phyloP scores from a whole-genome alignment of 2,797 vertebrate genomes.

The Emydoidea blandingii region DNA sequence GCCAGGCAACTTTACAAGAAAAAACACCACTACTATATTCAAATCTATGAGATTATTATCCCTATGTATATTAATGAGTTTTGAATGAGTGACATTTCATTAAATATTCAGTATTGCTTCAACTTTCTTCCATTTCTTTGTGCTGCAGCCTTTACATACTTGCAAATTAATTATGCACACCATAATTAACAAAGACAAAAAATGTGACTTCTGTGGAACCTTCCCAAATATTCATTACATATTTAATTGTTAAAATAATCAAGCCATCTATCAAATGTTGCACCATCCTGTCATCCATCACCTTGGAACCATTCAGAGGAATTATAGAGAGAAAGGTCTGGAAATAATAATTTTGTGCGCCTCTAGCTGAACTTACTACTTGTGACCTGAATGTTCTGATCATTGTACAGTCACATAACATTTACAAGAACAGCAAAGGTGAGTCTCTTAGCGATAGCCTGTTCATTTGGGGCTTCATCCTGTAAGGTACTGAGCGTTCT shows the following conservation, averaged over 20 bases:
- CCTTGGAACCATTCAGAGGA: conserved; percentile 56
- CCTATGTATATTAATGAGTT: conserved; percentile 77
- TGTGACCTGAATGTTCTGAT: background rate
- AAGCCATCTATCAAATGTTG: conserved; percentile 74
- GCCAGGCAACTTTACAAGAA: conserved; percentile 38
- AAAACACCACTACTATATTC: conserved; percentile 47
- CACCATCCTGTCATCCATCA: conserved; percentile 72
- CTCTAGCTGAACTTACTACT: background rate
- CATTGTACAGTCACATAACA: rapidly evolving
- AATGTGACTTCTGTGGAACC: conserved; percentile 78
- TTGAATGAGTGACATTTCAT: conserved; percentile 77
- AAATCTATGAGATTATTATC: conserved; percentile 57
- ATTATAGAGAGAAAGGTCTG: conserved; percentile 2
- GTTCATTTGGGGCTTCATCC: background rate
- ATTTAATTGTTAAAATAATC: conserved; percentile 82
- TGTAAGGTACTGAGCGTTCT: background rate
- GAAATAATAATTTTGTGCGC: conserved; percentile 33
- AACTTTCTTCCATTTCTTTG: conserved; percentile 76
- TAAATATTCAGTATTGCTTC: conserved; percentile 77
- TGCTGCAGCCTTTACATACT: conserved; percentile 68
- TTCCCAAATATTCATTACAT: conserved; percentile 79
- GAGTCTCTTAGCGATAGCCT: background rate
- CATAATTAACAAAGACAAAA: conserved; percentile 77
- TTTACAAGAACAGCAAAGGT: background rate
- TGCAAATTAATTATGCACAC: conserved; percentile 81